Percentiles rank a stretch among this genome's conserved stretches.
These are phyloP conservation scores for Callionymus lyra DNA, from an alignment of 2,113 vertebrate genomes.

Conservation along the genomic window DNA sequence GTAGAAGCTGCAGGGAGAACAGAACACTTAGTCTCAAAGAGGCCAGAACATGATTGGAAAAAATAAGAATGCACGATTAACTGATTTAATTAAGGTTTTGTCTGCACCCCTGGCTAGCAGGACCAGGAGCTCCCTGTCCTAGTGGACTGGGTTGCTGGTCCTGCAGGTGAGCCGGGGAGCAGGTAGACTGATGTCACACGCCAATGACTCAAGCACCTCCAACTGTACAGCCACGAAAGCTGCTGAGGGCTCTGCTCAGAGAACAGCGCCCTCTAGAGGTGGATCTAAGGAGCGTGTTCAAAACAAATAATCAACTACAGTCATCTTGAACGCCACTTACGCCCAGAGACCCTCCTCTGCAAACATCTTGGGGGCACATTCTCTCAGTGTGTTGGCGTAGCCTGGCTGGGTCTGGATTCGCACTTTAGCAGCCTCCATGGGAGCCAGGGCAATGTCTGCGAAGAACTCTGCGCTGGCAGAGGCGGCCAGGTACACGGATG, in stretches of 20 bases:
- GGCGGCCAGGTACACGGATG: constrained; percentile 88
- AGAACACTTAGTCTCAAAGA: not conserved
- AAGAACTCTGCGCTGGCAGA: constrained; percentile 99
- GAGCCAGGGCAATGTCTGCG: constrained; percentile 95
- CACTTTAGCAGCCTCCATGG: constrained; percentile 98
- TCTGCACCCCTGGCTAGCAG: constrained; percentile 32
- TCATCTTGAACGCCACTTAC: constrained; percentile 66
- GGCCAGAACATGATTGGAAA: too few relatives aligned
- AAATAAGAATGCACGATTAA: too few relatives aligned
- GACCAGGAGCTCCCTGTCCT: constrained; percentile 17
- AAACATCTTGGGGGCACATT: constrained; percentile 91
- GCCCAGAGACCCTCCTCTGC: constrained; percentile 91
- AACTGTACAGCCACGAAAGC: constrained; percentile 85
- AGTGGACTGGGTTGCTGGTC: constrained; percentile 28
- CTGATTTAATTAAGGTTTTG: constrained; percentile 3
- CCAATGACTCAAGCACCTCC: constrained; percentile 98
- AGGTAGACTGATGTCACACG: constrained; percentile 86
- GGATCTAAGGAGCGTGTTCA: constrained; percentile 85
- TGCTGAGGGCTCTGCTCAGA: constrained; percentile 70
- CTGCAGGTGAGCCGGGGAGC: constrained; percentile 63
- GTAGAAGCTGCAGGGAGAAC: constrained; percentile 76
- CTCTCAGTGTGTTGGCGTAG: constrained; percentile 89
- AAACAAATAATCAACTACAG: not conserved
- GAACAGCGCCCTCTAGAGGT: constrained; percentile 80
- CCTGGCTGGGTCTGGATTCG: constrained; percentile 96